These are phyloP conservation scores for Eristalinus aeneus DNA, from an alignment of 2,888 invertebrate genomes.

Conservation along the genomic window DNA sequence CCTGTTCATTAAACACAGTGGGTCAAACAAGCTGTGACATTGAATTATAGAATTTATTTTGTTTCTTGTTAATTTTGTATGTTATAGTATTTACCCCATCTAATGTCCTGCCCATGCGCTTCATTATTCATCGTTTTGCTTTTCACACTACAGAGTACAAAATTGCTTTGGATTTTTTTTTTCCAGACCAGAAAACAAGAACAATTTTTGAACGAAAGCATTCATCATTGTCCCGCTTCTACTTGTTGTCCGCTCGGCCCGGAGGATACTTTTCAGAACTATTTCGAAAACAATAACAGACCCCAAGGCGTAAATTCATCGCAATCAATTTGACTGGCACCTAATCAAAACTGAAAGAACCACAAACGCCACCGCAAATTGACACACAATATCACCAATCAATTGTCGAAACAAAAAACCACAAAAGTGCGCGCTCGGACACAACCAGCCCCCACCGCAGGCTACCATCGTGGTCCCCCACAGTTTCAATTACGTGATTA, in stretches of 20 bases:
- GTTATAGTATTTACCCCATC: too few relatives aligned
- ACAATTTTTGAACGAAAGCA: too few relatives aligned
- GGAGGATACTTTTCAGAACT: background rate
- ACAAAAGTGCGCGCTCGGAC: background rate
- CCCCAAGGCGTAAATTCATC: conserved; percentile 1
- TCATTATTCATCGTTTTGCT: too few relatives aligned
- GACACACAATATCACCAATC: conserved; percentile 16
- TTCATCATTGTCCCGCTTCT: background rate
- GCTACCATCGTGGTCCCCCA: background rate
- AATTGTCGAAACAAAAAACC: conserved; percentile 33
- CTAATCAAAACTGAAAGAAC: conserved; percentile 13
- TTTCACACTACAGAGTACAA: too few relatives aligned
- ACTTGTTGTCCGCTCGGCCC: background rate
- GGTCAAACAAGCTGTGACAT: too few relatives aligned
- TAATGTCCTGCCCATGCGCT: too few relatives aligned
- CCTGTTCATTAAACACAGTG: too few relatives aligned
- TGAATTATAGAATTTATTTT: too few relatives aligned
- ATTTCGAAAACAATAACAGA: background rate
- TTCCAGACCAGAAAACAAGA: too few relatives aligned
- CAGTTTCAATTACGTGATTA: conserved; percentile 40
- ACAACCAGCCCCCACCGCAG: background rate
- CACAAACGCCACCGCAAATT: conserved; percentile 19
- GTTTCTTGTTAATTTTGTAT: too few relatives aligned
- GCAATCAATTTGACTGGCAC: conserved; percentile 20
- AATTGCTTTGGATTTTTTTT: too few relatives aligned